phyloP scores from a whole-genome alignment of 1,140 invertebrate species.

The Aphelenchoides fujianensis region DNA sequence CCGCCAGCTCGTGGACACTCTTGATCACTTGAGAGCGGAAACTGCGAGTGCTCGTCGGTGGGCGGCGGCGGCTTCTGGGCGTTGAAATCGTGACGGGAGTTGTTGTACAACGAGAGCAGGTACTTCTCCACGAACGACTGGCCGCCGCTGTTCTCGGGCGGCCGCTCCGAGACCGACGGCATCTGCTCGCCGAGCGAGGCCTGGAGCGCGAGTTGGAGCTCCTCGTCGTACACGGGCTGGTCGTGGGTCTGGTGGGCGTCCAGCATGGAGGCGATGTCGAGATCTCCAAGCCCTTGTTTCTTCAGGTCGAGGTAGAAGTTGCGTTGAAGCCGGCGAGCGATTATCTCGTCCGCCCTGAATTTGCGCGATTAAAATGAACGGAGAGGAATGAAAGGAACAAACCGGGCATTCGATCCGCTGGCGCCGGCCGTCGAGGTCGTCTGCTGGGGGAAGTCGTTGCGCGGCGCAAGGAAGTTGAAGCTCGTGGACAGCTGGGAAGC shows the following conservation, averaged over 20 bases:
- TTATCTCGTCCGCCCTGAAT: not conserved
- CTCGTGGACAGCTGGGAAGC: not conserved
- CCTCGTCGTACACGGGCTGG: not conserved
- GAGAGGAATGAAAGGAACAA: not conserved
- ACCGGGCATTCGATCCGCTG: not conserved
- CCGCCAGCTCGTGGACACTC: not conserved
- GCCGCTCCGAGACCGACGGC: not conserved
- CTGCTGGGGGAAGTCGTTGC: not conserved
- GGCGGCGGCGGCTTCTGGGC: not conserved
- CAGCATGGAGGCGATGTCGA: conserved; percentile 6
- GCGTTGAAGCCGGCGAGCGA: not conserved
- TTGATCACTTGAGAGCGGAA: not conserved
- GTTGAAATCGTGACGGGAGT: not conserved
- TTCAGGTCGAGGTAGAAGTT: conserved; percentile 8
- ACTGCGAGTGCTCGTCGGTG: not conserved
- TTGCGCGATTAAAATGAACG: not conserved
- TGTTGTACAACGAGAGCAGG: not conserved
- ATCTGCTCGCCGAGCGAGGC: not conserved
- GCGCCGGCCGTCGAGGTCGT: not conserved
- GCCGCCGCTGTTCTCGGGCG: not conserved
- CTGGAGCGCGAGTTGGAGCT: not conserved
- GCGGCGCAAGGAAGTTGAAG: not conserved
- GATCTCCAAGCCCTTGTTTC: not conserved
- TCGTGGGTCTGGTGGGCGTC: not conserved
- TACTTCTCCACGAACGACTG: conserved; percentile 10